These are phyloP conservation scores for Lithophane socia DNA, from an alignment of 2,888 invertebrate genomes.

Conservation along the genomic window DNA sequence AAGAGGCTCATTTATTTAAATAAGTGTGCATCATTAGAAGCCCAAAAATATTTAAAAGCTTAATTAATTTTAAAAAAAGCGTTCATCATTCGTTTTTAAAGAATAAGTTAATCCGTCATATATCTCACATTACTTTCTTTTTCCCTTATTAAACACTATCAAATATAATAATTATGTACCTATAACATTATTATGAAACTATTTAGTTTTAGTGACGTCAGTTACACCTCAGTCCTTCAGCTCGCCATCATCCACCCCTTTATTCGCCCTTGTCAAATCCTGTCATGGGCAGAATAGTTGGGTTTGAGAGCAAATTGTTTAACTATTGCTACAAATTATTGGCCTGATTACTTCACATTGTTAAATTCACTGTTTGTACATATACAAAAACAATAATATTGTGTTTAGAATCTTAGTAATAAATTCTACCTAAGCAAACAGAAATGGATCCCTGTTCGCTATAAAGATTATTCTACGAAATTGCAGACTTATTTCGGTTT, in stretches of 20 bases:
- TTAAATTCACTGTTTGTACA: conserved; percentile 9
- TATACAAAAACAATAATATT: background rate
- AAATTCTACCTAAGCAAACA: background rate
- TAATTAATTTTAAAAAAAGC: too few relatives aligned
- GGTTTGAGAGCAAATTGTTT: conserved; percentile 40
- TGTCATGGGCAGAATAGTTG: conserved; percentile 67
- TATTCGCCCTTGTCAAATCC: conserved; percentile 67
- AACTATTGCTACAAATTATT: conserved; percentile 29
- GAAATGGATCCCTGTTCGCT: conserved; percentile 8
- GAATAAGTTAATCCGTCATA: too few relatives aligned
- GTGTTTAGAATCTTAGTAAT: conserved; percentile 16
- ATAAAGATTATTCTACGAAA: conserved; percentile 36
- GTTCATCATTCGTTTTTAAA: too few relatives aligned
- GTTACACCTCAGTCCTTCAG: conserved; percentile 39
- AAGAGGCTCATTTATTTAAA: too few relatives aligned
- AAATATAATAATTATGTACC: background rate
- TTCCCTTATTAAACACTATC: background rate
- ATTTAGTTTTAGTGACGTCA: conserved; percentile 51
- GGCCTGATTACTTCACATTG: conserved; percentile 33
- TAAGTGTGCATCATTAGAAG: too few relatives aligned
- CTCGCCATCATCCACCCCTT: conserved; percentile 38
- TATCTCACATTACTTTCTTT: background rate
- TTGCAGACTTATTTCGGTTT: conserved; percentile 46
- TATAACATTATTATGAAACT: conserved; percentile 20
- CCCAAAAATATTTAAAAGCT: too few relatives aligned